Base-by-base conservation (phyloP, 2,888 invertebrate species). In the Calliscelio sp. region DNA sequence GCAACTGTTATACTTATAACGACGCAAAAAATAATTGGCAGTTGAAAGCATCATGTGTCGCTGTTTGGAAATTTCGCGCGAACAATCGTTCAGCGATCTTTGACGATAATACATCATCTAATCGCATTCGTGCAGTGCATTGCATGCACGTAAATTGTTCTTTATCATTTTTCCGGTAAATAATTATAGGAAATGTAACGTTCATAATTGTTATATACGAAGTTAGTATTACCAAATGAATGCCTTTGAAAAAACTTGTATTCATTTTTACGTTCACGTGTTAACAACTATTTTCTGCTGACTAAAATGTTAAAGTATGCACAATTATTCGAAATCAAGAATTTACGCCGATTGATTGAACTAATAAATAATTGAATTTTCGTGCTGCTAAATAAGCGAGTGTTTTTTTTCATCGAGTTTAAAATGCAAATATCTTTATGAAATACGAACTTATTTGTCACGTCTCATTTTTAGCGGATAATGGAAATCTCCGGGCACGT, bases 141-240 rank as follows among this genome's bases (percentile, higher is more conserved):
- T 46, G 59, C 71, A 59, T 59, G 59, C 35, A 55, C 5, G 28
- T 20, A 57, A 71, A 8, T 49, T 65, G 32, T 57, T 70, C 41
- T 55, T 53, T 53, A 25, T 35, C 32, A 41, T 49, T 51, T 66
- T 66, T 51, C 51, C 66, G 66, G 35, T 24, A 16, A 66, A 66
- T 66, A 66, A 66, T 66, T 66, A 51, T 51, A 66, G 66, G 66
- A 66, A 66, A 66, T 35, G 44, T 51, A 68, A 49, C 65, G 25
- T 20, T 61, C n/a, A 38, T 59, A 24, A 59, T 59, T 59, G 38
- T 59, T 22, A 18, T 46, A 16, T 18, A 59, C 22, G 22, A 32
- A 57, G 57, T 10, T 32, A 35, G n/a, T 57, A 57, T 57, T 35
- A 57, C 14, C 20, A 32, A 57, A 57, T 18, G 16, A 57, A 35